Percentiles rank a stretch among this genome's conserved stretches.
Evolutionary conservation across 2,113 vertebrate species (phyloP).

Genomic region (Gobius niger): DNA sequence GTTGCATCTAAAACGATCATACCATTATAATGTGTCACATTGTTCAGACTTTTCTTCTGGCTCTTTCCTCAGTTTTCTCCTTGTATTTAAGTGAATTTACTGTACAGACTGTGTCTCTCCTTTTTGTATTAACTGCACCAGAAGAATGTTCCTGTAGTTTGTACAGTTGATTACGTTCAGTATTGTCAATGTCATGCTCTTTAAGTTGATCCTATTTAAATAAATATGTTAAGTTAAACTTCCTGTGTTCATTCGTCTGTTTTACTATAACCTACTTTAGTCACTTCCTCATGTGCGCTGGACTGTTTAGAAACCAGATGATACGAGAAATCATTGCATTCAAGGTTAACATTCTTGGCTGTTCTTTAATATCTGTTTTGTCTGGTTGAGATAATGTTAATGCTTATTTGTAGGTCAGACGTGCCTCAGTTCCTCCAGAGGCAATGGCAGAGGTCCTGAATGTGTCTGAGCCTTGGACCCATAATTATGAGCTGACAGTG

Average conservation of each 20-base stretch:
- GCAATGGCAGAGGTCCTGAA: background rate
- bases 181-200: slow-evolving; percentile 53
- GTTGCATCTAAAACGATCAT: slow-evolving; percentile 6
- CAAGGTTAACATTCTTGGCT: slow-evolving; percentile 17
- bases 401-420: slow-evolving; percentile 22
- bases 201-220: slow-evolving; percentile 59
- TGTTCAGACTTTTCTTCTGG: slow-evolving; percentile 12
- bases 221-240: slow-evolving; percentile 51
- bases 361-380: slow-evolving; percentile 29
- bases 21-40: slow-evolving; percentile 11
- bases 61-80: slow-evolving; percentile 14
- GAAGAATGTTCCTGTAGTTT: slow-evolving; percentile 53
- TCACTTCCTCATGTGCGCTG: background rate
- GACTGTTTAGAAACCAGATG: slow-evolving; percentile 22
- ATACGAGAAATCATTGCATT: slow-evolving; percentile 35
- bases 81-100: slow-evolving; percentile 7
- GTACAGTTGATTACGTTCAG: slow-evolving; percentile 55
- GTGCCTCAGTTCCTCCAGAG: slow-evolving; percentile 9
- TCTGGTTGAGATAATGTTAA: slow-evolving; percentile 34
- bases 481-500: slow-evolving; percentile 14
- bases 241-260: slow-evolving; percentile 1
- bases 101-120: slow-evolving; percentile 44
- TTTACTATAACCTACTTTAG: background rate
- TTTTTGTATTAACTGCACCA: slow-evolving; percentile 42
- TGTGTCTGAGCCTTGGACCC: background rate